Evolutionary conservation across 2,888 invertebrate species (phyloP), one percentile per base, ranked within the genome.

Genomic region (Subacronicta megacephala): DNA sequence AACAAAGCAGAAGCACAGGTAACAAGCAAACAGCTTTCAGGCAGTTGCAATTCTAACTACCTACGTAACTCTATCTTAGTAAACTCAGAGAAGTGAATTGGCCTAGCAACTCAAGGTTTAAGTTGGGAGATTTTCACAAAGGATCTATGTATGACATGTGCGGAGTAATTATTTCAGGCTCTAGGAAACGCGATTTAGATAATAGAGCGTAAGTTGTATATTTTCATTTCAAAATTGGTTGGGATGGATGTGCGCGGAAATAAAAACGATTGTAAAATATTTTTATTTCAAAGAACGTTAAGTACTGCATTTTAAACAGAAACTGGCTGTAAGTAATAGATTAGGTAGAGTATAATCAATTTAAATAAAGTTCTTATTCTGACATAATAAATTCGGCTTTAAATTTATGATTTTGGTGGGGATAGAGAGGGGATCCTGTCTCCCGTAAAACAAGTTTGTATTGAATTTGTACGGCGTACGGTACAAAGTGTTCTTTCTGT

Each of bases 81-180:
- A 36, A 44, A 51, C 42, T 46, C 35, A 44, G 23, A 53, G 61
- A 37, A 65, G 57, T 61, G 68, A 77, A 77, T 75, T 68, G 71
- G 64, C 62, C 40, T 41, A 41, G 52, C 29, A 42, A 43, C 65
- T 60, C 61, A 46, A 52, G 59, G 57, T 60, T 64, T 52, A 31
- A 72, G 63, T 63, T 61, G 58, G 53, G 60, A 75, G 52, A 71
- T 67, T 77, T 75, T 65, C 67, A 65, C 64, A 71, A 75, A 68
- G 63, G 59, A 59, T 62, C 54, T 55, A 58, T 35, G 41, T 61
- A 64, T 68, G 57, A 54, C 71, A 63, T 55, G 55, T 41, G 41
- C 54, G 31, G 31, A 60, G 56, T 74, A 77, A 77, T 75, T 74
- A 74, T 62, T 63, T 63, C 51, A 45, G 44, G 67, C 67, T 17